Base-by-base conservation (phyloP, 2,888 invertebrate genomes). In the Boloria selene region DNA sequence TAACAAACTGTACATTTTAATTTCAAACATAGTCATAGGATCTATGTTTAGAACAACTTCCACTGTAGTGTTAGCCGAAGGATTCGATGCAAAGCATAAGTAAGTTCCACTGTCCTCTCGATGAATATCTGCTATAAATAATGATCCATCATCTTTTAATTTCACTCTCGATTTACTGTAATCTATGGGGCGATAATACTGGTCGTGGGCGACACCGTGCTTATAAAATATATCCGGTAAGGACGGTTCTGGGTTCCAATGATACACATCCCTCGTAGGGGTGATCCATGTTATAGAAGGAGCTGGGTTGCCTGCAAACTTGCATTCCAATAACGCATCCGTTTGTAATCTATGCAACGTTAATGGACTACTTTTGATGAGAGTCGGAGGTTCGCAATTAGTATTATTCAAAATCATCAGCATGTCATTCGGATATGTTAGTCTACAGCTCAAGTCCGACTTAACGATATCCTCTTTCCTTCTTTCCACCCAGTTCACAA, bases 241-340 rank as follows among this genome's bases (percentile, higher is more conserved):
- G 13, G 84, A 88, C 0, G 94, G 94, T 75, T 96, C 96, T 0
- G 96, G 96, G 82, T 95, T 96, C 95, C 96, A 96, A 70, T 96
- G 96, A 75, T 94, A 94, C 17, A 96, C 94, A 76, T 94, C 92
- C 61, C 95, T 93, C 0, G 93, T 93, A 3, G 97, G 97, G 1
- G 97, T 97, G 38, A 96, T 94, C 98, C 98, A 98, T 13, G 96
- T 96, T 61, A 98, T 93, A 55, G 96, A 95, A 2, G 97, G 97
- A 50, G 93, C 87, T 0, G 97, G 97, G 79, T 96, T 95, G 0
- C 96, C 96, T 42, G 93, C 93, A 79, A 95, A 96, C 69, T 94
- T 94, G 86, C 98, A 98, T 77, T 96, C 95, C 44, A 98, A 87
- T 17, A 95, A 85, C 1, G 96, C 96, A 67, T 95, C 93, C 13